Evolutionary conservation across 2,888 invertebrate genomes (phyloP), one percentile per base, ranked within the genome.

Genomic region (Elysia crispata): DNA sequence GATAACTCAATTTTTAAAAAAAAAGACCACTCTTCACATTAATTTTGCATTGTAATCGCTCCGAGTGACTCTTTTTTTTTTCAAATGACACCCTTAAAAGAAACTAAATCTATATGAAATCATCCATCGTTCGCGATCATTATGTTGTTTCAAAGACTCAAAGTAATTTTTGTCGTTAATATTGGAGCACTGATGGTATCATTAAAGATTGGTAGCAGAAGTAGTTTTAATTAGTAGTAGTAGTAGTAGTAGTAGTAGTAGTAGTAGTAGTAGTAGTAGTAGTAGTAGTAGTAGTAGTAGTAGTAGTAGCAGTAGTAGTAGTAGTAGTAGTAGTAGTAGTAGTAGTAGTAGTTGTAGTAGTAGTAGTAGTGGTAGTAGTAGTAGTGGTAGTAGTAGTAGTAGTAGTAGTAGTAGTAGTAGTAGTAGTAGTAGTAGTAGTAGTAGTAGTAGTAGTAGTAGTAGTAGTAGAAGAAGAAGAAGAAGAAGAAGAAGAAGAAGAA

Each of bases 261-360:
- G 70, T 70, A 70, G 70, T 70, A 70, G 70, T 70, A 70, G 70
- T 70, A 70, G 70, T 70, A 70, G 70, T 70, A 70, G 70, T 70
- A 70, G 70, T 70, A 70, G 70, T 70, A 70, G 70, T 70, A 70
- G 70, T 70, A 70, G 70, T 31, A 70, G 70, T 31, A 70, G 70
- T 31, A 70, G 70, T 70, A 70, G 41, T 41, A 41, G 41, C 11
- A 41, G 5, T 41, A 41, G 41, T 41, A 41, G 41, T 41, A n/a
- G n/a, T n/a, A n/a, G n/a, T n/a, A 54, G 54, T 54, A 54, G 54
- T 54, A 54, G 54, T 54, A 54, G 54, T 67, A 67, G 67, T 67
- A 67, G 67, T 67, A 67, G 67, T 67, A 67, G 25, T 15, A 67
- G 67, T 67, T 28, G 67, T 67, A 67, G 67, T 67, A 67, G 67